Evolutionary conservation across 2,888 invertebrate genomes (phyloP).

Genomic region (Andrena haemorrhoa): DNA sequence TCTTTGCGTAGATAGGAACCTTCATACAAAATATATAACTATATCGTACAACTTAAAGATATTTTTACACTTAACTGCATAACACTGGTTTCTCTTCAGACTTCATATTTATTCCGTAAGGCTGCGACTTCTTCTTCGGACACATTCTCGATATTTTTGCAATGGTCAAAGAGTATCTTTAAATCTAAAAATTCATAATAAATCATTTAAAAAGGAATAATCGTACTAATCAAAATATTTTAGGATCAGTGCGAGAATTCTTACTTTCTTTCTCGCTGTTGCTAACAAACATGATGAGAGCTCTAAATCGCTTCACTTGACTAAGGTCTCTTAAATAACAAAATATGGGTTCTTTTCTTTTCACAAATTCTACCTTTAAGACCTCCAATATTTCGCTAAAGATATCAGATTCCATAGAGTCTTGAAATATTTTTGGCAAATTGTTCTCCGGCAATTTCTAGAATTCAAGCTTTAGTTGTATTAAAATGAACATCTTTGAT

Average conservation of each 20-base stretch:
- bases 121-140: slow-evolving; percentile 79
- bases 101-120: slow-evolving; percentile 82
- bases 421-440: slow-evolving; percentile 88
- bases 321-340: slow-evolving; percentile 86
- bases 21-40: slow-evolving; percentile 35
- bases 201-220: slow-evolving; percentile 39
- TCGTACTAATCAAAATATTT: slow-evolving; percentile 19
- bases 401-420: slow-evolving; percentile 88
- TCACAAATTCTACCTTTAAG: slow-evolving; percentile 85
- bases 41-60: slow-evolving; percentile 7
- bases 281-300: slow-evolving; percentile 88
- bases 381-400: slow-evolving; percentile 87
- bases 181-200: slow-evolving; percentile 81
- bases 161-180: slow-evolving; percentile 81
- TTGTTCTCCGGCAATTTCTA: slow-evolving; percentile 87
- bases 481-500: not conserved
- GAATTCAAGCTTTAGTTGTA: slow-evolving; percentile 32
- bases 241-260: slow-evolving; percentile 56
- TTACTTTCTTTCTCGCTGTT: slow-evolving; percentile 87
- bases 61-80: slow-evolving; percentile 2
- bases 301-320: slow-evolving; percentile 88
- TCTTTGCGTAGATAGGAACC: slow-evolving; percentile 6
- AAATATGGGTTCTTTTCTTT: slow-evolving; percentile 84
- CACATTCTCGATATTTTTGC: slow-evolving; percentile 76
- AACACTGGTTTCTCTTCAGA: slow-evolving; percentile 72